Conservation (phyloP, 2,113 vertebrate species). For the Pangasianodon hypophthalmus region DNA sequence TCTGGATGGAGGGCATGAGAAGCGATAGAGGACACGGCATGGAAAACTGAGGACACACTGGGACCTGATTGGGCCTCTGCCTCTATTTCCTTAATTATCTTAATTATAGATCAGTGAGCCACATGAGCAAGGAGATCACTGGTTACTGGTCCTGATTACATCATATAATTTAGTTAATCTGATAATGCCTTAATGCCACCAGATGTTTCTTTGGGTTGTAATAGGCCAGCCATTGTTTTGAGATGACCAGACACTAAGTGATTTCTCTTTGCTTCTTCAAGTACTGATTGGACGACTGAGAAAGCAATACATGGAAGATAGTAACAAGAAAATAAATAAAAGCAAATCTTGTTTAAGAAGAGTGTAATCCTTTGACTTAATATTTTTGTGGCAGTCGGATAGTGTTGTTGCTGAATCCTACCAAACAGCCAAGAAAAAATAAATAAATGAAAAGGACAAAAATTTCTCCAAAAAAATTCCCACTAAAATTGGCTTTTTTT, state of each 20-base stretch:
- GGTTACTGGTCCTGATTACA: conserved; percentile 30
- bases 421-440: too few relatives aligned
- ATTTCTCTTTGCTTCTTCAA: background rate
- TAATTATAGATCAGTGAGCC: conserved; percentile 27
- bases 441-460: too few relatives aligned
- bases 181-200: conserved; percentile 47
- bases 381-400: background rate
- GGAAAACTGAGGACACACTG: conserved; percentile 6
- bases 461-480: too few relatives aligned
- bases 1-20: background rate
- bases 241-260: conserved; percentile 5
- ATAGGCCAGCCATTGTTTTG: conserved; percentile 5
- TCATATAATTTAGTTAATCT: conserved; percentile 44
- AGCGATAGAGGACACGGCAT: conserved; percentile 1
- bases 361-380: background rate
- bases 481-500: too few relatives aligned
- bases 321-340: background rate
- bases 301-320: background rate
- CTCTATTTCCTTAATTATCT: conserved; percentile 39
- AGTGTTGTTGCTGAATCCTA: too few relatives aligned
- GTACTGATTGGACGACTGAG: conserved; percentile 1
- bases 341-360: background rate
- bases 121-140: conserved; percentile 7
- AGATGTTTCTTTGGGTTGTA: conserved; percentile 37
- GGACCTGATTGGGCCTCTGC: background rate